A percentile compares a stretch with the other conserved stretches of the same genome.
phyloP scores from a whole-genome alignment of 2,113 vertebrate genomes.

The Python bivittatus region DNA sequence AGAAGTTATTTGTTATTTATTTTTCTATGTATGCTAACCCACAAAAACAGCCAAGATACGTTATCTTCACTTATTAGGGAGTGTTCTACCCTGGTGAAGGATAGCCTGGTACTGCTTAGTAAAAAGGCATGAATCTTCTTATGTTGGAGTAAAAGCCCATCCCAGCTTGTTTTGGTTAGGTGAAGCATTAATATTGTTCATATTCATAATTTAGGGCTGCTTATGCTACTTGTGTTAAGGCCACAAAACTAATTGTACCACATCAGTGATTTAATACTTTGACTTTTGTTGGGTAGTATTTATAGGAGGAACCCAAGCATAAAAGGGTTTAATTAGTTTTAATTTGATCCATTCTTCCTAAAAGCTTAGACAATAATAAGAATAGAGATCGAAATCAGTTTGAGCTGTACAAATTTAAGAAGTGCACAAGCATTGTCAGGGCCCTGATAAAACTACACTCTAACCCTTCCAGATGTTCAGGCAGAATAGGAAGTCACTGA shows the following conservation, averaged over 20 bases:
- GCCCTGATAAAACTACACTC: neutral
- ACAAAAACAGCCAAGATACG: neutral
- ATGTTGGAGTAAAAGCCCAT: neutral
- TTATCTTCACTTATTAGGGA: neutral
- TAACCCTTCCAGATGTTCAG: neutral
- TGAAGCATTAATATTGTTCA: neutral
- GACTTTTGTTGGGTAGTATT: neutral
- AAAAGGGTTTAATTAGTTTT: neutral
- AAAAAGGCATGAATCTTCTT: neutral
- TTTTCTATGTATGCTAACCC: neutral
- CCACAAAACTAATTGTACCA: neutral
- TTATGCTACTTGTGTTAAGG: neutral
- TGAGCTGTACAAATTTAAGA: neutral
- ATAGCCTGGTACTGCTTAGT: neutral
- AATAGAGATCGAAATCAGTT: neutral
- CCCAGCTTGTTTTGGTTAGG: neutral
- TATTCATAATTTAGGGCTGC: neutral
- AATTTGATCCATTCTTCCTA: neutral
- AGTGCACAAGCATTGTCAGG: neutral
- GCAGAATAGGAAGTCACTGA: neutral
- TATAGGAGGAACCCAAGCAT: neutral
- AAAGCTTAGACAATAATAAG: neutral
- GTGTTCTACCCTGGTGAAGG: neutral
- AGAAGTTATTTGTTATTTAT: neutral
- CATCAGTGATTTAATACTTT: neutral